Percentiles rank a stretch among this genome's conserved stretches.
Conservation (phyloP, 1,140 invertebrate species). For the Apis cerana region DNA sequence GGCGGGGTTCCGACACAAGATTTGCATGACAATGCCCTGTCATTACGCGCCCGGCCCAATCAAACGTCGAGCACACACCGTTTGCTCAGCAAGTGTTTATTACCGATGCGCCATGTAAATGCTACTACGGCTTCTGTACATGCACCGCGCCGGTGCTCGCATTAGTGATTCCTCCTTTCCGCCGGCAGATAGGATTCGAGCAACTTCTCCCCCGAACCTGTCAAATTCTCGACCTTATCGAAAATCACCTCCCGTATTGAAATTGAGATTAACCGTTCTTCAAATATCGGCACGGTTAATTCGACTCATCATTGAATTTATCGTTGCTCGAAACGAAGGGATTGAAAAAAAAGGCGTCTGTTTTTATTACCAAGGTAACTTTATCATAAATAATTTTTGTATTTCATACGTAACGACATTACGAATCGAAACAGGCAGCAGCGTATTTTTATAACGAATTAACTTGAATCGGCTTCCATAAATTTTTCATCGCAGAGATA, state of each 20-base stretch:
- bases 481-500: too few relatives aligned
- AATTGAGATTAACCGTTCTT: neutral
- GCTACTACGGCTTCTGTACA: constrained; percentile 49
- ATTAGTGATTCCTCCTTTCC: constrained; percentile 61
- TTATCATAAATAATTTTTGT: too few relatives aligned
- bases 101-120: constrained; percentile 69
- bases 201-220: neutral
- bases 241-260: neutral
- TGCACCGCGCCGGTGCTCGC: constrained; percentile 36
- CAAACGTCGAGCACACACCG: constrained; percentile 68
- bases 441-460: too few relatives aligned
- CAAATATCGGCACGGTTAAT: too few relatives aligned
- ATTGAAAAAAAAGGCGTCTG: too few relatives aligned
- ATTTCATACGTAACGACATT: too few relatives aligned
- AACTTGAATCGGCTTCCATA: too few relatives aligned
- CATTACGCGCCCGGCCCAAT: constrained; percentile 71
- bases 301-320: too few relatives aligned
- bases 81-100: constrained; percentile 72
- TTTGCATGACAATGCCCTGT: constrained; percentile 74
- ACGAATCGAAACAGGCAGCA: too few relatives aligned
- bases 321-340: too few relatives aligned
- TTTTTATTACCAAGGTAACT: too few relatives aligned
- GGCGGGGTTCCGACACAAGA: constrained; percentile 62
- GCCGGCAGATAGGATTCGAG: constrained; percentile 18
- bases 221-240: neutral